A percentile compares a stretch with the other conserved stretches of the same genome.
Conservation (phyloP, 2,113 vertebrate genomes). For the Steatornis caripensis region DNA sequence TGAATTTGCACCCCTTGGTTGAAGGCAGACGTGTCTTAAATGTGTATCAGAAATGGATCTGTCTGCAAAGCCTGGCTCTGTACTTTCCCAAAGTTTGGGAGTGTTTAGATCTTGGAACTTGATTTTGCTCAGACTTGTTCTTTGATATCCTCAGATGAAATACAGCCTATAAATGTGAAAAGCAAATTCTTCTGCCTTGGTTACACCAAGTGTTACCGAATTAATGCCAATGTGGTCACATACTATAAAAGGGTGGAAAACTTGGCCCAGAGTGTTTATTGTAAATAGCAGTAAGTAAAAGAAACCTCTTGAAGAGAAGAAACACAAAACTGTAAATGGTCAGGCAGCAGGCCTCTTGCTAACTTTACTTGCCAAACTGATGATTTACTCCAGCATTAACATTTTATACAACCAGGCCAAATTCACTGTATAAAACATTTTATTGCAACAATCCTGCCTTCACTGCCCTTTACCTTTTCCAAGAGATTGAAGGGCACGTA, state of each 20-base stretch:
- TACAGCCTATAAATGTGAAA: neutral
- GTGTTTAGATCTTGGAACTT: neutral
- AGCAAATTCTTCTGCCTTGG: constrained; percentile 5
- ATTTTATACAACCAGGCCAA: neutral
- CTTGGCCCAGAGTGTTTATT: neutral
- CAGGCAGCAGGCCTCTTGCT: neutral
- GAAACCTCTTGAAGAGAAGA: neutral
- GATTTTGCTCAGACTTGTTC: constrained; percentile 2
- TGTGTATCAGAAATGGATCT: neutral
- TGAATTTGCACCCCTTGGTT: neutral
- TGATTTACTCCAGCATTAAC: constrained; percentile 1
- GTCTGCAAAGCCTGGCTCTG: neutral
- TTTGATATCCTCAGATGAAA: constrained; percentile 21
- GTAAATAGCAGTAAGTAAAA: neutral
- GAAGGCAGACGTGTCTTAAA: neutral
- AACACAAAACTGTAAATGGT: constrained; percentile 15
- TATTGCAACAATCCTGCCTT: neutral
- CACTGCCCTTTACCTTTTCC: neutral
- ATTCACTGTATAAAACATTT: constrained; percentile 4
- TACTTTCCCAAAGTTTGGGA: neutral
- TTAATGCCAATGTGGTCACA: neutral
- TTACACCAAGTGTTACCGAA: neutral
- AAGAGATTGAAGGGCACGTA: neutral
- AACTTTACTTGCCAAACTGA: neutral
- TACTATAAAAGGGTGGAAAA: neutral